These are phyloP conservation scores for Mormyrus iriodes DNA, from an alignment of 2,113 vertebrate species.

Conservation along the genomic window DNA sequence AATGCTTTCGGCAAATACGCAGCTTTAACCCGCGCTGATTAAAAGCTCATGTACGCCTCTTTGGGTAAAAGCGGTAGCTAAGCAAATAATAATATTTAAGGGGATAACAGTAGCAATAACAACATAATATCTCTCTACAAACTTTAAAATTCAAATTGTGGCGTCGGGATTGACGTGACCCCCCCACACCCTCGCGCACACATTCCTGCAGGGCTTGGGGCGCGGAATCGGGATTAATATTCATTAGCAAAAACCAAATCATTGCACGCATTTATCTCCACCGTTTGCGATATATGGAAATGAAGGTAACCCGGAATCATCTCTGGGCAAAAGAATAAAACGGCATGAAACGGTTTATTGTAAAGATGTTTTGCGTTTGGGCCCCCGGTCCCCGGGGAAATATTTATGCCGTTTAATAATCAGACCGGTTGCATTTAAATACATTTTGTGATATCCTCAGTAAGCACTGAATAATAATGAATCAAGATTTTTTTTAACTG, in stretches of 20 bases:
- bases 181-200: background rate
- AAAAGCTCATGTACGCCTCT: background rate
- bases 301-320: conserved; percentile 27
- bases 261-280: conserved; percentile 27
- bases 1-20: background rate
- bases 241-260: conserved; percentile 10
- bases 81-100: background rate
- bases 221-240: background rate
- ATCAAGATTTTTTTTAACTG: background rate
- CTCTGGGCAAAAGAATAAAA: background rate
- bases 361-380: background rate
- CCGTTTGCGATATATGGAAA: conserved; percentile 38
- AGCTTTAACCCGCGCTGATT: background rate
- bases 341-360: conserved; percentile 17
- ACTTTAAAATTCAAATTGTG: background rate
- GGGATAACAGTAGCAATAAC: background rate
- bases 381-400: background rate
- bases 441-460: background rate
- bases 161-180: background rate
- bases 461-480: conserved; percentile 12
- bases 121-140: background rate
- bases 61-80: background rate
- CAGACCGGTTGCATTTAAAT: conserved; percentile 14
- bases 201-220: background rate
- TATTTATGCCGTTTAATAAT: conserved; percentile 15